A percentile compares a stretch with the other conserved stretches of the same genome.
phyloP scores from a whole-genome alignment of 2,797 vertebrate species.

The Chiloscyllium punctatum region DNA sequence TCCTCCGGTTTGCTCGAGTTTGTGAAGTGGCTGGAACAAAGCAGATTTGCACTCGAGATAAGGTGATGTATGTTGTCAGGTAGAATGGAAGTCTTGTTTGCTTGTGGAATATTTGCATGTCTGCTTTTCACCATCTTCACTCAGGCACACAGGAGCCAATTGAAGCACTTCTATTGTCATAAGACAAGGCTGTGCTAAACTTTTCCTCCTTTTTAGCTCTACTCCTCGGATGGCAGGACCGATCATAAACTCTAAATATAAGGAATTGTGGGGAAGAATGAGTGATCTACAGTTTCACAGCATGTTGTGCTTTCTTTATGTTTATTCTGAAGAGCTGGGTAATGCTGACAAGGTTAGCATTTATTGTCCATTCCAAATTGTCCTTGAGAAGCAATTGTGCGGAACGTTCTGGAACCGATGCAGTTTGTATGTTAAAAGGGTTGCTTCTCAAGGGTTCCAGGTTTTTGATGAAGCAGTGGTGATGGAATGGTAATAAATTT shows the following conservation, averaged over 20 bases:
- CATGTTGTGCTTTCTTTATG: too few species aligned
- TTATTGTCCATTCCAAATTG: too few species aligned
- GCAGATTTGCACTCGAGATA: conserved; percentile 82
- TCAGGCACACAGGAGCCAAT: background rate
- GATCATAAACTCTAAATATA: background rate
- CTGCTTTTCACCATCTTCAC: background rate
- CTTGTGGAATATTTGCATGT: background rate
- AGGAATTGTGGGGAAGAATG: background rate
- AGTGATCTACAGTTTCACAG: background rate
- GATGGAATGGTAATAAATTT: too few species aligned
- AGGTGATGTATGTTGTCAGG: conserved; percentile 60
- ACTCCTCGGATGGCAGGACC: background rate
- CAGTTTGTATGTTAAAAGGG: too few species aligned
- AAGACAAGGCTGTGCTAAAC: background rate
- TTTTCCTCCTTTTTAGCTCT: background rate
- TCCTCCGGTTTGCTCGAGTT: conserved; percentile 80
- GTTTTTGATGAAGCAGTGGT: too few species aligned
- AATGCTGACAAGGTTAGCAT: too few species aligned
- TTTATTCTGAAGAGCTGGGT: too few species aligned
- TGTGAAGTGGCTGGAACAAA: conserved; percentile 70
- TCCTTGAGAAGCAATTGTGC: too few species aligned
- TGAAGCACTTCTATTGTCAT: background rate
- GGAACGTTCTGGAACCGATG: too few species aligned
- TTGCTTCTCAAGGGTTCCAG: too few species aligned
- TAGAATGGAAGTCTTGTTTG: too few species aligned